Evolutionary conservation across 2,797 vertebrate species (phyloP).

Genomic region (Taenioides sp.): DNA sequence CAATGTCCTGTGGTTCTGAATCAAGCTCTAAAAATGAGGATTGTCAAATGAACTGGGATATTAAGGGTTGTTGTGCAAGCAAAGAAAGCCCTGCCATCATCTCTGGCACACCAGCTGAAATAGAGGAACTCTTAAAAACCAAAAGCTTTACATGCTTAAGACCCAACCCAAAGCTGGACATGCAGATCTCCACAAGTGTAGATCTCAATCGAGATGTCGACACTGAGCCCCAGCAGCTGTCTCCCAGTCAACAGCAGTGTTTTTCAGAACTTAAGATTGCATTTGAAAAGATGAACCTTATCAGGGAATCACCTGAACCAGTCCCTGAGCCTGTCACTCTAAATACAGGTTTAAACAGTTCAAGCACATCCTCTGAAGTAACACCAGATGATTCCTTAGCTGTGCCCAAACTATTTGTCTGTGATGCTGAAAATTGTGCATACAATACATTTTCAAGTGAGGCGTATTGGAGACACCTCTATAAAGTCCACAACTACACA

Average conservation of each 20-base stretch:
- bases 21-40: conserved; percentile 35
- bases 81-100: conserved; percentile 24
- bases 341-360: conserved; percentile 31
- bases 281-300: conserved; percentile 85
- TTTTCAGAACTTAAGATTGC: conserved; percentile 85
- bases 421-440: conserved; percentile 82
- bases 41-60: conserved; percentile 24
- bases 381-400: conserved; percentile 57
- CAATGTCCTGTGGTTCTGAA: conserved; percentile 31
- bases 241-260: conserved; percentile 75
- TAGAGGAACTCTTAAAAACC: conserved; percentile 37
- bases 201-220: conserved; percentile 39
- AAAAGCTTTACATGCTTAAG: conserved; percentile 60
- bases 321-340: conserved; percentile 13
- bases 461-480: conserved; percentile 91
- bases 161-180: conserved; percentile 26
- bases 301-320: conserved; percentile 69
- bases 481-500: conserved; percentile 83
- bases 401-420: conserved; percentile 85
- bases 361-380: conserved; percentile 41
- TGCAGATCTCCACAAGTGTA: conserved; percentile 19
- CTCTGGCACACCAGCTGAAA: conserved; percentile 27
- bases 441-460: conserved; percentile 93
- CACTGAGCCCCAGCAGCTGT: conserved; percentile 44
- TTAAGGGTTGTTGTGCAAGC: conserved; percentile 30